A percentile compares a stretch with the other conserved stretches of the same genome.
phyloP scores from a whole-genome alignment of 2,113 vertebrate genomes.

The Pelecanus crispus region DNA sequence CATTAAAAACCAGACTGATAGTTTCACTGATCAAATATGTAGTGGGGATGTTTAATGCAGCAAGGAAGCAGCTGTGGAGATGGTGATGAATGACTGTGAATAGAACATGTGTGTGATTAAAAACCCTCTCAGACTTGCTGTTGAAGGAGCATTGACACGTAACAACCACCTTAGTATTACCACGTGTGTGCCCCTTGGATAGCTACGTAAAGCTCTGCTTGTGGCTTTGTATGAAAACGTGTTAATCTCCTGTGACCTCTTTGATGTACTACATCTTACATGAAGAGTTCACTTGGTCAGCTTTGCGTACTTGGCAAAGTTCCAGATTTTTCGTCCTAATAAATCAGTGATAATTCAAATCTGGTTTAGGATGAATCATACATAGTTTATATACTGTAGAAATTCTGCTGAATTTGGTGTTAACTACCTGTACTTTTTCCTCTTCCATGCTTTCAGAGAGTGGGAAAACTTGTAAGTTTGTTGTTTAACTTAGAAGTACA shows the following conservation, averaged over 20 bases:
- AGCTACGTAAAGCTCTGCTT: background rate
- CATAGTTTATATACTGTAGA: background rate
- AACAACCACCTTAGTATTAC: background rate
- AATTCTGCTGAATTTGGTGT: conserved; percentile 31
- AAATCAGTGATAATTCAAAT: background rate
- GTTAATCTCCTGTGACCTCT: background rate
- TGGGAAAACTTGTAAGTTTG: conserved; percentile 68
- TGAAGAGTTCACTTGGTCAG: background rate
- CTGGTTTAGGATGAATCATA: background rate
- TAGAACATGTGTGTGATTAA: background rate
- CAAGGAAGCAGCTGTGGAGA: background rate
- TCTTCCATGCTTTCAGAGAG: conserved; percentile 67
- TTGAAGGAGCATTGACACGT: background rate
- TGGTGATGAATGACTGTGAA: background rate
- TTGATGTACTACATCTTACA: background rate
- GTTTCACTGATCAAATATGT: background rate
- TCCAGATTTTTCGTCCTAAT: background rate
- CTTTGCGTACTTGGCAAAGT: background rate
- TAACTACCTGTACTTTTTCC: conserved; percentile 52
- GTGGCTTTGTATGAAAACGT: background rate
- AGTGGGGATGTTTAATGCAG: background rate
- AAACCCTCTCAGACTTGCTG: background rate
- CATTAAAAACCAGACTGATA: background rate
- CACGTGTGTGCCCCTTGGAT: background rate
- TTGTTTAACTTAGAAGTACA: conserved; percentile 28